Evolutionary conservation across 2,113 vertebrate genomes (phyloP).

Genomic region (Chaetodon auriga): DNA sequence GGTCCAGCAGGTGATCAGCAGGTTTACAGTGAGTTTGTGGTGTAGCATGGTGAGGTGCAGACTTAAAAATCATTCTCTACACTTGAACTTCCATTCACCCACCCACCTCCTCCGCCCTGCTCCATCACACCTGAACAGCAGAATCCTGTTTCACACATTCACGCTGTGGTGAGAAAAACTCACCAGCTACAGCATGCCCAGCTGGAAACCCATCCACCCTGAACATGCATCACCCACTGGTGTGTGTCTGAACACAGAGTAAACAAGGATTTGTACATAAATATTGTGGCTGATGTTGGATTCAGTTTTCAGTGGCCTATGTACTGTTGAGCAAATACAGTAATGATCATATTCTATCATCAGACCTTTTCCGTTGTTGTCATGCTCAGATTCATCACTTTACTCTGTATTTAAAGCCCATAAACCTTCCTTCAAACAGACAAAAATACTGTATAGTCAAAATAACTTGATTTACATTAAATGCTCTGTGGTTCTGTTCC

Average conservation of each 20-base stretch:
- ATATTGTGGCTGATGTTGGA: background rate
- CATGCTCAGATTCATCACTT: background rate
- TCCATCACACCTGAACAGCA: conserved; percentile 65
- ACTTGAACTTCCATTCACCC: conserved; percentile 81
- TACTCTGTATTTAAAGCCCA: background rate
- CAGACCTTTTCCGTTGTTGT: background rate
- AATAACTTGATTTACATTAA: background rate
- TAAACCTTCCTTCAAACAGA: background rate
- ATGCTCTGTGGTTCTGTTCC: background rate
- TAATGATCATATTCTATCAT: background rate
- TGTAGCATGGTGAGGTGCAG: background rate
- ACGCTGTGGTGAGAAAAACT: conserved; percentile 61
- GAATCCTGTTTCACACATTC: conserved; percentile 70
- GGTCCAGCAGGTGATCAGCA: conserved; percentile 1
- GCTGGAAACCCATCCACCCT: conserved; percentile 56
- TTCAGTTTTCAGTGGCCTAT: background rate
- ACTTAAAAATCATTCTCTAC: conserved; percentile 37
- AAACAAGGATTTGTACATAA: background rate
- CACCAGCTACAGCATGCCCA: conserved; percentile 36
- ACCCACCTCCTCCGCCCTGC: conserved; percentile 11
- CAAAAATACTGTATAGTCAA: too few species aligned
- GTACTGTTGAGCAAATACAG: background rate
- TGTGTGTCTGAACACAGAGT: background rate
- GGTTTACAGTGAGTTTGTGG: conserved; percentile 16
- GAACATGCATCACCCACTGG: conserved; percentile 15